Evolutionary conservation across 2,113 vertebrate genomes (phyloP), one percentile per base, ranked within the genome.

Genomic region (Trogon surrucura): DNA sequence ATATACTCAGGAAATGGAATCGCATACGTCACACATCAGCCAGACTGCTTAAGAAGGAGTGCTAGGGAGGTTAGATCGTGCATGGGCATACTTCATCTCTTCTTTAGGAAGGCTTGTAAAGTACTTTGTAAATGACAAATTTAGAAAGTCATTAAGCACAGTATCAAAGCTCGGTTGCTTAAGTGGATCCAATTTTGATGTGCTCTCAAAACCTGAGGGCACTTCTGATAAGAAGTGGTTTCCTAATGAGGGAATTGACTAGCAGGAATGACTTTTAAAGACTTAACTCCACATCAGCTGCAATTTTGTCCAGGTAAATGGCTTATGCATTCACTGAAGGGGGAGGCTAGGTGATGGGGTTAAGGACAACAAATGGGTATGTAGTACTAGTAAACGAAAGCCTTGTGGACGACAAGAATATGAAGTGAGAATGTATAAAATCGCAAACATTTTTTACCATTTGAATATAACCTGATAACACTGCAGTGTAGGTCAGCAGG

Each of bases 171-270:
- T 93, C 16, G 0, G 73, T 93, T 92, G 77, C 91, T 95, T 96
- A 95, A 95, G 94, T 96, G 93, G 83, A 96, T 97, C 91, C 93
- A 97, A 92, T 95, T 96, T 96, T 96, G 93, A 95, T 96, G 94
- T 88, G 93, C 90, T 83, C 91, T 96, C 95, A 93, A 98, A 96
- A 97, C 85, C 80, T 95, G 58, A 90, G 93, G 80, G 80, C 91
- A 91, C 96, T 97, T 97, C 80, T 78, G 87, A 85, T 83, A 81
- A 80, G 70, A 96, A 95, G 54, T 66, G 89, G 69, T 93, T 96
- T 95, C 89, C 91, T 95, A 94, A 95, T 90, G 73, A 94, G 82
- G 73, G 90, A 96, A 93, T 88, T 93, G 95, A 91, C 94, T 93
- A 94, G 82, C 85, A 88, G 72, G 85, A 65, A 77, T 1, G 66